Conservation (phyloP, 2,888 invertebrate species). For the Bedellia somnulentella region DNA sequence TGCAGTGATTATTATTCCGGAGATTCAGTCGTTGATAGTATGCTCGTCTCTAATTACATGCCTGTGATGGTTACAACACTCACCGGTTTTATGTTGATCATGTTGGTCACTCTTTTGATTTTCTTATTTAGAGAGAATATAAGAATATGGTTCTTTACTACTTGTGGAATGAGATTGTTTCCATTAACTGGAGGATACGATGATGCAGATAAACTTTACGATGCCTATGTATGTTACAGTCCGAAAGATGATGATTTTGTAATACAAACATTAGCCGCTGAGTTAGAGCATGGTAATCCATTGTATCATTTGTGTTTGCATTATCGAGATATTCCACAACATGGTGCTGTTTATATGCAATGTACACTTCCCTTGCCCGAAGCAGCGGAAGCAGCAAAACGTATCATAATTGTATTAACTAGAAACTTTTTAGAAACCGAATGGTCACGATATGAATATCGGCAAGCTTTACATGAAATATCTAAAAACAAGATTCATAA, state of each 20-base stretch:
- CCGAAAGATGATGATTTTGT: constrained; percentile 92
- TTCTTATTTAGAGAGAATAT: constrained; percentile 86
- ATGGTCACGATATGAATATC: constrained; percentile 90
- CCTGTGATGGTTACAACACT: constrained; percentile 80
- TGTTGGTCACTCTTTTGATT: constrained; percentile 74
- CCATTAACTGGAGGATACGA: constrained; percentile 71
- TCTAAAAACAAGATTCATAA: constrained; percentile 80
- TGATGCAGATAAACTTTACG: constrained; percentile 85
- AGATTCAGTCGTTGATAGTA: constrained; percentile 77
- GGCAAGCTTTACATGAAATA: constrained; percentile 86
- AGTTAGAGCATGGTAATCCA: constrained; percentile 80
- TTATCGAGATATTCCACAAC: constrained; percentile 80
- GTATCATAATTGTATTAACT: constrained; percentile 84
- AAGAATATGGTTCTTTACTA: constrained; percentile 84
- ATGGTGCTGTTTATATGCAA: constrained; percentile 68
- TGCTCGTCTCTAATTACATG: constrained; percentile 81
- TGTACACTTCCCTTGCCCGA: constrained; percentile 76
- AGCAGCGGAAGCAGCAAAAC: constrained; percentile 85
- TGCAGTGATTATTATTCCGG: constrained; percentile 85
- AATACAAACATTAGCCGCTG: constrained; percentile 80
- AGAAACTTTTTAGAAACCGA: constrained; percentile 89
- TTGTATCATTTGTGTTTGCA: constrained; percentile 85
- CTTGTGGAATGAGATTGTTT: constrained; percentile 82
- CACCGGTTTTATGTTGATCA: constrained; percentile 73
- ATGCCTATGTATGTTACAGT: constrained; percentile 92